Evolutionary conservation across 2,888 invertebrate genomes (phyloP), one percentile per base, ranked within the genome.

Genomic region (Panopea generosa): DNA sequence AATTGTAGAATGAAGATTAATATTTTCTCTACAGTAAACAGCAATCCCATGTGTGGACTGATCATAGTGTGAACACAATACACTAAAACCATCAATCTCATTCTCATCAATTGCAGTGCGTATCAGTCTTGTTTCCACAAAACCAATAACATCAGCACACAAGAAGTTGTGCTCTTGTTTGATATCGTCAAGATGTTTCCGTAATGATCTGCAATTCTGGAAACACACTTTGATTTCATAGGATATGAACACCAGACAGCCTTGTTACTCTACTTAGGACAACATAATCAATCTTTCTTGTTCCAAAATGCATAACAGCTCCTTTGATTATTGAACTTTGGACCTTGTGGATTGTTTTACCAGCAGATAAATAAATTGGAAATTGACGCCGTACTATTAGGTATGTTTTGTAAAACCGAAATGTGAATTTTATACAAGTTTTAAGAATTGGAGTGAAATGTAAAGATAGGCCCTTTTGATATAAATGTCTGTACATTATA

Each of bases 91-190:
- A n/a, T 7, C 67, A 60, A 56, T 55, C 55, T 22, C 60, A 26
- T 47, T 55, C 29, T 40, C 14, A 43, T 16, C n/a, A 4, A 14
- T 50, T 26, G 22, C 38, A 27, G 2, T 14, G 16, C 22, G 22
- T 22, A 60, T 22, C 29, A 70, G 49, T 26, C 63, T 50, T 49
- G 77, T 77, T 60, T 79, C 79, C 38, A 59, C 72, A 43, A 75
- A 52, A 29, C 33, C 62, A 26, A 75, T 20, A 22, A 79, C 20
- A 53, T 79, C 59, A 33, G 60, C 62, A 22, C 43, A n/a, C 40
- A 53, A 60, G 14, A 75, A 16, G 27, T 53, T 43, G 11, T 45
- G 24, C 38, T 75, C 71, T 43, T 65, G 29, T 29, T 38, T 65
- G 2, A 79, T 56, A 47, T 72, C 75, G 26, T 63, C 52, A 26